A percentile compares a stretch with the other conserved stretches of the same genome.
phyloP scores from a whole-genome alignment of 2,888 invertebrate species.

The Lissonota sp. region DNA sequence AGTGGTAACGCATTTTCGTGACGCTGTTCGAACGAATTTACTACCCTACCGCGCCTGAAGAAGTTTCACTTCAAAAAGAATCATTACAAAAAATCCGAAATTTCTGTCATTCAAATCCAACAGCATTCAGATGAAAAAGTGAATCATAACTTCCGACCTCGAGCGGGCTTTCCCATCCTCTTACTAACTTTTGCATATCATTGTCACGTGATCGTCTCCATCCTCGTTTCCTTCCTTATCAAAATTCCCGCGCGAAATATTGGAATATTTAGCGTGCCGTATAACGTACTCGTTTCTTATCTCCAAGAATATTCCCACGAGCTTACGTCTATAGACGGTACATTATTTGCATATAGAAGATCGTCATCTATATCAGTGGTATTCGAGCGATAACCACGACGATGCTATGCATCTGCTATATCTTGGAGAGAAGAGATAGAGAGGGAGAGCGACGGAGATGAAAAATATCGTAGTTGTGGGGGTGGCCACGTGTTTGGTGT shows the following conservation, averaged over 20 bases:
- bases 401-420: conserved; percentile 34
- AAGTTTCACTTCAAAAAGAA: no score
- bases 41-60: no score
- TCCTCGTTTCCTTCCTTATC: conserved; percentile 16
- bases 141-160: neutral
- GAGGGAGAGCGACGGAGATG: neutral
- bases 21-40: no score
- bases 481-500: conserved; percentile 54
- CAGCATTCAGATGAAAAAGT: no score
- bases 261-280: conserved; percentile 36
- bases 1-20: no score
- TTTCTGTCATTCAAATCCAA: no score
- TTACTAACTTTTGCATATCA: conserved; percentile 10
- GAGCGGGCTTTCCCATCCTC: neutral
- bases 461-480: conserved; percentile 44
- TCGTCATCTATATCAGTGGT: conserved; percentile 44
- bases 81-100: no score
- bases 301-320: conserved; percentile 4
- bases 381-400: conserved; percentile 52
- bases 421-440: neutral
- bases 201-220: neutral
- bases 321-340: conserved; percentile 7
- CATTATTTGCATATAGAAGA: conserved; percentile 27
- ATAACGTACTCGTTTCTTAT: conserved; percentile 11
- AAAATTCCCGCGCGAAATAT: conserved; percentile 55